Evolutionary conservation across 1,140 invertebrate genomes (phyloP), one percentile per base, ranked within the genome.

Genomic region (Acyrthosiphon pisum): DNA sequence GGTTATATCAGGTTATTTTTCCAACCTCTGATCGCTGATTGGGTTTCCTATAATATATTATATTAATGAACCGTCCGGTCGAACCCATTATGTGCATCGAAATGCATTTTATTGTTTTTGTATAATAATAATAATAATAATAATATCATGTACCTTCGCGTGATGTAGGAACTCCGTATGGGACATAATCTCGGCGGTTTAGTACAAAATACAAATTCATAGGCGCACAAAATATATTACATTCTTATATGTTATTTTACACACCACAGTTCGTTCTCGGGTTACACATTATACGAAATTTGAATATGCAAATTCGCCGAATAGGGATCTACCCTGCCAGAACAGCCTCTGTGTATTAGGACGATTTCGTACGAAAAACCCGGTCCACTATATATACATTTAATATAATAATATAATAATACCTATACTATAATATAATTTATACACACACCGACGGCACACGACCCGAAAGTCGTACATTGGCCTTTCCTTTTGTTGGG

Each of bases 181-280:
- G 30, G 30, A n/a, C 60, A 14, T 76, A 76, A 76, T 76, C 60
- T 30, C 60, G n/a, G 60, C n/a, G 60, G n/a, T 76, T 76, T n/a
- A 76, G 30, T n/a, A n/a, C 60, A n/a, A 4, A 76, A 14, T n/a
- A n/a, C 60, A n/a, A 4, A 76, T 76, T 76, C 60, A 68, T 68
- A 68, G 30, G 30, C 11, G 11, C 26, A 76, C n/a, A 76, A 76
- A 76, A 68, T n/a, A 76, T 76, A n/a, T 76, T 76, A 76, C 60
- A 76, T 76, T 76, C 60, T 76, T 76, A 76, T n/a, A 76, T 76
- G n/a, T n/a, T n/a, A 76, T 35, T 76, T 76, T 76, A 76, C 60
- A n/a, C n/a, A 14, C 60, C 60, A 20, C 60, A 76, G 60, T 76
- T 76, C 60, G 60, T n/a, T 76, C 14, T 76, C n/a, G 30, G 30